phyloP scores from a whole-genome alignment of 2,888 invertebrate genomes.

The Limnephilus lunatus region DNA sequence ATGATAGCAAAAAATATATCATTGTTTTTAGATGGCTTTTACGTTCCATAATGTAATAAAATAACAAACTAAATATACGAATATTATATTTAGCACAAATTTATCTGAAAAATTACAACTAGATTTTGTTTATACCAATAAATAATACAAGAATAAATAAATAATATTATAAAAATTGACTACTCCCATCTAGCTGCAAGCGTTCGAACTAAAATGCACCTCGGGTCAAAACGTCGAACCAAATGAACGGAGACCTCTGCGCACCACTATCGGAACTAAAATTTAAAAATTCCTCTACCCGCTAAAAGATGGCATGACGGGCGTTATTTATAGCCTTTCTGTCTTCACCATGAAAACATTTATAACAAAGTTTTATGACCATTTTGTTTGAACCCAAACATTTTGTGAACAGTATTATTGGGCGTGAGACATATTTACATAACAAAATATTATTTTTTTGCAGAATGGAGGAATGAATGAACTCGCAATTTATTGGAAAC shows the following conservation, averaged over 20 bases:
- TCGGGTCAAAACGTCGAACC: constrained; percentile 57
- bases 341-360: constrained; percentile 54
- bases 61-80: background rate
- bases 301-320: constrained; percentile 72
- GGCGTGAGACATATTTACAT: constrained; percentile 33
- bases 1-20: too few relatives aligned
- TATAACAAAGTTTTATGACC: constrained; percentile 53
- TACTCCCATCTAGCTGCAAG: constrained; percentile 54
- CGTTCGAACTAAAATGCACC: constrained; percentile 61
- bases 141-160: background rate
- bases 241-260: constrained; percentile 72
- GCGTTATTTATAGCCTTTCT: constrained; percentile 58
- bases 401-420: constrained; percentile 13
- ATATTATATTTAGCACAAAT: background rate
- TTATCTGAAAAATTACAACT: background rate
- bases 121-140: background rate
- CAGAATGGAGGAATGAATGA: too few relatives aligned
- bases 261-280: constrained; percentile 70
- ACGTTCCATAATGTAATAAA: background rate
- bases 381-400: constrained; percentile 50
- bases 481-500: background rate
- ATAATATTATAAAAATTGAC: background rate
- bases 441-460: constrained; percentile 5
- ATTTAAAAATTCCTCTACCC: constrained; percentile 68
- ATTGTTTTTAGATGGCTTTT: background rate